Evolutionary conservation across 2,797 vertebrate species (phyloP), one percentile per base, ranked within the genome.

Genomic region (Adrianichthys oophorus): DNA sequence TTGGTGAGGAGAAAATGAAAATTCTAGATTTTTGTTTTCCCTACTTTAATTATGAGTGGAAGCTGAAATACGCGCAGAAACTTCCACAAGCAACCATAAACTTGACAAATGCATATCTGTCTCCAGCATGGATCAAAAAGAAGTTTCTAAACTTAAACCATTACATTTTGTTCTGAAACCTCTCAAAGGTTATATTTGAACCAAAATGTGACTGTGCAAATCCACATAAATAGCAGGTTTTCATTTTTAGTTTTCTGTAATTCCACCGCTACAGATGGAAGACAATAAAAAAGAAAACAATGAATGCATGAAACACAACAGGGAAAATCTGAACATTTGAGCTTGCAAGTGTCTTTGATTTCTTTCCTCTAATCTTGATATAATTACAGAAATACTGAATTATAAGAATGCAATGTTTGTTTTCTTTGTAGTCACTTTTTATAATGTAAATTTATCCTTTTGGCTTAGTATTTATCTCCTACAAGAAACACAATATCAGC

Each of bases 151-250:
- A 84, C 18, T 47, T 32, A 52, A 62, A 69, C 45, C 41, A 59
- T 58, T 41, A 59, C 23, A 56, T 59, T 57, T 13, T 52, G 55
- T 40, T 29, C 48, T 59, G 41, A 58, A 47, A 66, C 24, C 40
- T 70, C 62, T 51, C 4, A 32, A 71, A 62, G 42, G 14, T 65
- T 37, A 43, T 52, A 48, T 17, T 24, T 51, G 48, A 67, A 56
- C 47, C 18, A 59, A 67, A 74, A 52, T 79, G 74, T 19, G 19
- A 19, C 19, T 19, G 19, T 85, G 83, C 80, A 84, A 86, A 85
- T 78, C 49, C 68, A 81, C 43, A 62, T 14, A 68, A 64, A 5
- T 15, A n/a, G 13, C 24, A 32, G 42, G 41, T 7, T 10, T 23
- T 18, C 15, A 13, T 26, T 41, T 3, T 6, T 26, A 41, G 19